Evolutionary conservation across 2,888 invertebrate genomes (phyloP), one percentile per base, ranked within the genome.

Genomic region (Platycheirus rosarum): DNA sequence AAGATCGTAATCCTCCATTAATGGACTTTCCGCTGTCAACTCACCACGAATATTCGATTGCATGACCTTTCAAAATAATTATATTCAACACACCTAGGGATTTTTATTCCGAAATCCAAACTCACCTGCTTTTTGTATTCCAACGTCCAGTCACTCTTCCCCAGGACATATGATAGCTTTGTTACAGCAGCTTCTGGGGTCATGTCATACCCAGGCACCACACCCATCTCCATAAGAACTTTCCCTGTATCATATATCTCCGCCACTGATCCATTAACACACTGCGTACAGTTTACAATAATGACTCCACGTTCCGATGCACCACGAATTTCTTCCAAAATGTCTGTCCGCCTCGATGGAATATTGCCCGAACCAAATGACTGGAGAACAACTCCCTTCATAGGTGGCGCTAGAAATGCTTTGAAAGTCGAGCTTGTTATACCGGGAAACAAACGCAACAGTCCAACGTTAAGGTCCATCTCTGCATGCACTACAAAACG

Each of bases 331-430:
- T 93, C 95, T 0, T 93, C 91, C 6, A 97, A 90, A 1, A 99
- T 91, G 86, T 98, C 98, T n/a, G 91, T 91, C 7, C 97, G 93
- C 87, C 95, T 95, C 0, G 94, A 93, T 0, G 98, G 98, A 35
- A 98, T 93, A 88, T 99, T 99, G 0, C 99, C 99, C 0, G 96
- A 93, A 0, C 99, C 99, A 87, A 97, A 99, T 0, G 96, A 96
- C 90, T 98, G 97, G 42, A 99, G 90, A 0, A 99, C 95, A 0
- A 98, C 94, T 11, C 98, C 93, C 86, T 92, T 91, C 76, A 95
- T 95, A 11, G 97, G 95, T 1, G 96, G 94, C 85, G 95, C 93
- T 37, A 95, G 90, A 87, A 95, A 95, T 0, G 95, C 94, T 84
- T 90, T 92, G 1, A 96, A 92, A 18, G 97, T 95, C 42, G 95